These are phyloP conservation scores for Gyps fulvus DNA, from an alignment of 2,113 vertebrate species.

Conservation along the genomic window DNA sequence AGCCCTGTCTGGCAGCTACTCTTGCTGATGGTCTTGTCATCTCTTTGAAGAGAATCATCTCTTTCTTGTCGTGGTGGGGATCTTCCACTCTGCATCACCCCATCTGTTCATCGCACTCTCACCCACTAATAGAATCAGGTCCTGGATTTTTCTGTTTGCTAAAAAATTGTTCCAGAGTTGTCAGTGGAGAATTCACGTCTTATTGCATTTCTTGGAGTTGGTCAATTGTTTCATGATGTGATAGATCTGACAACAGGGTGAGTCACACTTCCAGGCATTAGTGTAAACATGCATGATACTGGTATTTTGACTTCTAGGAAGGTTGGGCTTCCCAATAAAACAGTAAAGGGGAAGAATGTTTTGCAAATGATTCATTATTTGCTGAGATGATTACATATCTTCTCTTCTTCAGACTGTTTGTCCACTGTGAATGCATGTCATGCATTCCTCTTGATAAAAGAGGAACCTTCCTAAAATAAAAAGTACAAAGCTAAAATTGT, in stretches of 20 bases:
- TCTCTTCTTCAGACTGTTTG: neutral
- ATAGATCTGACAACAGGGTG: neutral
- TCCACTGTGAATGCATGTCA: neutral
- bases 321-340: neutral
- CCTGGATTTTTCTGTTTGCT: neutral
- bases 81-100: neutral
- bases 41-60: neutral
- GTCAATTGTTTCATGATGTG: neutral
- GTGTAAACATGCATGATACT: neutral
- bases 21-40: neutral
- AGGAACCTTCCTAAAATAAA: neutral
- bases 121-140: neutral
- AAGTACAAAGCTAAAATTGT: neutral
- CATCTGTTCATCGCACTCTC: neutral
- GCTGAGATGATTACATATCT: neutral
- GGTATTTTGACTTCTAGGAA: neutral
- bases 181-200: neutral
- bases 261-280: neutral
- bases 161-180: neutral
- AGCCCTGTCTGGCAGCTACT: neutral
- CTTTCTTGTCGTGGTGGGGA: neutral
- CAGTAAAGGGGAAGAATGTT: neutral
- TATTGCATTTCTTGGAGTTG: neutral
- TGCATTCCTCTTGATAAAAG: neutral
- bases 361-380: conserved; percentile 14